Evolutionary conservation across 2,888 invertebrate species (phyloP), one percentile per base, ranked within the genome.

Genomic region (Polymixis flavicincta): DNA sequence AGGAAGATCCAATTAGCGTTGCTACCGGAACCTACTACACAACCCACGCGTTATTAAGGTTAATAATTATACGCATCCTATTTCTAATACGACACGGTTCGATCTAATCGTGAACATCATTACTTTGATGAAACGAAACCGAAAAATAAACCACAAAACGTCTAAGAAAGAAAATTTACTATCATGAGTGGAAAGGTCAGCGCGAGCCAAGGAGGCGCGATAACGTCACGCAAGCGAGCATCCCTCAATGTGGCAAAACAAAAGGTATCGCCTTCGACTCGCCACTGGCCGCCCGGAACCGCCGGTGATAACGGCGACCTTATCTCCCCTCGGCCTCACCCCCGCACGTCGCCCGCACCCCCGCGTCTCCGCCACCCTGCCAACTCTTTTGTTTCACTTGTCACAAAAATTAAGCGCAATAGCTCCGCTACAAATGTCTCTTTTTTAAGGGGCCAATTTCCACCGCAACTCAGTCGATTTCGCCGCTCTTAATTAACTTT

Each of bases 351-450:
- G 83, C 88, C 87, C 87, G 85, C 87, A 85, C 86, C 90, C 92
- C 90, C 90, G 84, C 88, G 84, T 87, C 91, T 90, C 90, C 89
- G 78, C 91, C 92, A 91, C 92, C 92, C 93, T 86, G 92, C 93
- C 94, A 96, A 96, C 96, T 96, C 96, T 96, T 95, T 96, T 96
- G 96, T 96, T 96, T 96, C 95, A 95, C 96, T 96, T 96, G 96
- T 96, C 96, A 95, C 96, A 96, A 96, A 96, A 96, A 96, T 96
- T 96, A 96, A 96, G 95, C 95, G 95, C 95, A 96, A 95, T 95
- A 95, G 94, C 95, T 94, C 90, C 90, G 95, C 95, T 95, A 96
- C 96, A 96, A 96, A 96, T 96, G 95, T 95, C 95, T 95, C 95
- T 94, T 95, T 96, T 96, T 96, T 95, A 96, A 95, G 93, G 94